Evolutionary conservation across 2,888 invertebrate species (phyloP).

Genomic region (Microctonus aethiopoides): DNA sequence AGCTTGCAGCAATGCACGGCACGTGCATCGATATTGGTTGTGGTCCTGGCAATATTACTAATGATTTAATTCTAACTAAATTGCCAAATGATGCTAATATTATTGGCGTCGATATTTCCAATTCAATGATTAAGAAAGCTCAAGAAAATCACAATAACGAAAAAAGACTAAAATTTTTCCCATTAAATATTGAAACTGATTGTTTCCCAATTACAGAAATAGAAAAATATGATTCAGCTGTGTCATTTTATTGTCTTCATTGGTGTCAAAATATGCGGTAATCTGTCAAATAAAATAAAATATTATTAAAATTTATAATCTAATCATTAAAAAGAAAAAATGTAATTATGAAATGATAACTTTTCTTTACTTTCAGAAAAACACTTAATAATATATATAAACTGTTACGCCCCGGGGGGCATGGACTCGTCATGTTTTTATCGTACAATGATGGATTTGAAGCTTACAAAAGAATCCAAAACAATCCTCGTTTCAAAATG

Average conservation of each 20-base stretch:
- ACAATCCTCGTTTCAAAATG: conserved; percentile 71
- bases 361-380: conserved; percentile 63
- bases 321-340: not conserved
- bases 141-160: conserved; percentile 69
- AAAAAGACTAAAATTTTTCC: conserved; percentile 67
- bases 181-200: conserved; percentile 72
- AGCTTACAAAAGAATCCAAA: conserved; percentile 74
- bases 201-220: conserved; percentile 68
- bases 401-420: conserved; percentile 76
- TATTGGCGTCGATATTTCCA: conserved; percentile 74
- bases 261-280: conserved; percentile 82
- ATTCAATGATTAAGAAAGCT: conserved; percentile 78
- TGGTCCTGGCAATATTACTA: conserved; percentile 78
- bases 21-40: conserved; percentile 76
- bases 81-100: conserved; percentile 70
- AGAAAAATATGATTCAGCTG: conserved; percentile 74
- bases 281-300: conserved; percentile 35
- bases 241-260: conserved; percentile 84
- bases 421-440: conserved; percentile 76
- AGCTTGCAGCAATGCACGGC: conserved; percentile 59
- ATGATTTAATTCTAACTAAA: conserved; percentile 73
- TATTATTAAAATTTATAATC: not conserved
- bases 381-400: conserved; percentile 76
- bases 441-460: conserved; percentile 78
- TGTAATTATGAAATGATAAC: not conserved